These are phyloP conservation scores for Lepidurus apus DNA, from an alignment of 1,140 invertebrate species.

Conservation along the genomic window DNA sequence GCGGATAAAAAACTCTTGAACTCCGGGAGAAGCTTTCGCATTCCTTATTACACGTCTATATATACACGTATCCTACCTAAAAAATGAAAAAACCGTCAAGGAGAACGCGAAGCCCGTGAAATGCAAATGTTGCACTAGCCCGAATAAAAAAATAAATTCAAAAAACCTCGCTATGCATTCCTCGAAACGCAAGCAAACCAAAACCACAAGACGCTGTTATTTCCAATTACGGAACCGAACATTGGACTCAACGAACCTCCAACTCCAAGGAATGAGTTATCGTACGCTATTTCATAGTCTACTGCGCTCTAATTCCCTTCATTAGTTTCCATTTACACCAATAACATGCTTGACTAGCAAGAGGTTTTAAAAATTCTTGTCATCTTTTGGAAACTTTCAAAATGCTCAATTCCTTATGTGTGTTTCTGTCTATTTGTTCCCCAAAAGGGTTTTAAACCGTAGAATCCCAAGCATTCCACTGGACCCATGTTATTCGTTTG, in stretches of 20 bases:
- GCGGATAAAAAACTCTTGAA: background rate
- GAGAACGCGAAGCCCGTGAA: background rate
- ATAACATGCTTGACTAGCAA: background rate
- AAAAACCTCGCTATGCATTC: background rate
- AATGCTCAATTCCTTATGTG: background rate
- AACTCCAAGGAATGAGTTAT: background rate
- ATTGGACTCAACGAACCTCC: background rate
- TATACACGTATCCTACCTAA: background rate
- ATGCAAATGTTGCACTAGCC: background rate
- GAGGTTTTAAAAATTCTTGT: background rate
- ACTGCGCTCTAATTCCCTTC: slow-evolving; percentile 2
- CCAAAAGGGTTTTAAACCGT: background rate
- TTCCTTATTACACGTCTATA: background rate
- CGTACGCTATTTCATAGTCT: background rate
- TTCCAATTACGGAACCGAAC: background rate
- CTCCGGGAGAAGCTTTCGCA: background rate
- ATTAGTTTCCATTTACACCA: slow-evolving; percentile 2
- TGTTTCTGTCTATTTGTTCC: too few relatives aligned
- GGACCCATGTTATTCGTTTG: background rate
- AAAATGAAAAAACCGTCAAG: background rate
- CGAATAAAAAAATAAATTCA: too few relatives aligned
- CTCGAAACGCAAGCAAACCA: background rate
- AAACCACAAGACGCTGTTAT: background rate
- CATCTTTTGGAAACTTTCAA: background rate
- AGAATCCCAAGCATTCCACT: background rate